These are phyloP conservation scores for Scaptomyza polygonia DNA, from an alignment of 2,888 invertebrate species.

Conservation along the genomic window DNA sequence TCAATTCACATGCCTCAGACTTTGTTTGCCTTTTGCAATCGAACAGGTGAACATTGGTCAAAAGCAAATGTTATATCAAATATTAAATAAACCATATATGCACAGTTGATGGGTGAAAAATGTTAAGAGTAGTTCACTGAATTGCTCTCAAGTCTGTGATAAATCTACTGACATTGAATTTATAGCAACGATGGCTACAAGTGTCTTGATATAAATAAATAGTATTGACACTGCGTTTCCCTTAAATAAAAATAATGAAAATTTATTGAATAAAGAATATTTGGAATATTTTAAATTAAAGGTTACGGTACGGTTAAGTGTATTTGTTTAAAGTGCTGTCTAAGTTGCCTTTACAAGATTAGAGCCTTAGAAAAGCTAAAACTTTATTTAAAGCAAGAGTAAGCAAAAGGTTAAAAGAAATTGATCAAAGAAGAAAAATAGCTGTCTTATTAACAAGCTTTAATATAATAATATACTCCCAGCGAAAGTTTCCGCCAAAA, in stretches of 20 bases:
- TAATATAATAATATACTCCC: too few species aligned
- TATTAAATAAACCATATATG: not conserved
- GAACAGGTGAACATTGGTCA: constrained; percentile 11
- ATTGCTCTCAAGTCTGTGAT: too few species aligned
- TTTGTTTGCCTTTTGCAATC: constrained; percentile 7
- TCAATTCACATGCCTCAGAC: constrained; percentile 36
- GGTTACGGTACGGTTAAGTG: too few species aligned
- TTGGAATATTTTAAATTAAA: too few species aligned
- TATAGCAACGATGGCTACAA: too few species aligned
- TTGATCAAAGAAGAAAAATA: not conserved
- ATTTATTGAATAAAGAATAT: too few species aligned
- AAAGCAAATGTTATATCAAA: not conserved
- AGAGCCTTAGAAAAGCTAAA: too few species aligned
- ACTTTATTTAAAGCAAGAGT: not conserved
- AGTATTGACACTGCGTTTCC: too few species aligned
- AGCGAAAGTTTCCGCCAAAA: not conserved
- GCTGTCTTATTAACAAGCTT: not conserved
- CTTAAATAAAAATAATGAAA: too few species aligned
- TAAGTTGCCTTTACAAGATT: too few species aligned
- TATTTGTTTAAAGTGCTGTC: not conserved
- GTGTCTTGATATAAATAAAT: too few species aligned
- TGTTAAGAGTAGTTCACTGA: not conserved
- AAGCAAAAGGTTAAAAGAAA: not conserved
- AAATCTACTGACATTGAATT: too few species aligned
- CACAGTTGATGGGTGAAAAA: not conserved